These are phyloP conservation scores for Archocentrus centrarchus DNA, from an alignment of 2,113 vertebrate species.

Conservation along the genomic window DNA sequence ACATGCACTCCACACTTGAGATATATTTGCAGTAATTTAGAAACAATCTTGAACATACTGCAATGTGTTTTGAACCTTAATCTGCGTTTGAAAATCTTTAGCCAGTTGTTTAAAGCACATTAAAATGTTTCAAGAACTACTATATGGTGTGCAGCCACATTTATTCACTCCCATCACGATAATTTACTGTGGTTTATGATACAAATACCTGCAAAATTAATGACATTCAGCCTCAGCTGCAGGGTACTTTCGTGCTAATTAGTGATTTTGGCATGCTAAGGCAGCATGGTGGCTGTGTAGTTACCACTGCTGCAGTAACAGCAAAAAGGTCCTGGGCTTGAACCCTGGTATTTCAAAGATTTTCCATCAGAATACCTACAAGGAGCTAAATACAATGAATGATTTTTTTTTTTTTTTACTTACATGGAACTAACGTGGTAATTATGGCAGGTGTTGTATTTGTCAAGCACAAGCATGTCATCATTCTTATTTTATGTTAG, in stretches of 20 bases:
- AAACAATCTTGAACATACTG: not conserved
- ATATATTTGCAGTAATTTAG: not conserved
- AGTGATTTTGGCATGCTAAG: slow-evolving; percentile 6
- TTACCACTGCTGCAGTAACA: not conserved
- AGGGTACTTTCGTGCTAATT: slow-evolving; percentile 11
- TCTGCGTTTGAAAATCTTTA: not conserved
- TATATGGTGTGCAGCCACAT: not conserved
- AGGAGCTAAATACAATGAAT: not conserved
- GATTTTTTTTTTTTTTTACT: not conserved
- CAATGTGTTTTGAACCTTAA: not conserved
- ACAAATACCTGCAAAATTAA: slow-evolving; percentile 20
- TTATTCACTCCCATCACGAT: not conserved
- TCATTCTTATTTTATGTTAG: not conserved
- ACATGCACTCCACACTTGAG: slow-evolving; percentile 6
- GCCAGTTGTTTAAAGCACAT: too few species aligned
- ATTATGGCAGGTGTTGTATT: not conserved
- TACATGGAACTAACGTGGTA: not conserved
- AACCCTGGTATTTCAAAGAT: not conserved
- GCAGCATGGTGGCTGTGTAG: not conserved
- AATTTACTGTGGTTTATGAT: slow-evolving; percentile 11
- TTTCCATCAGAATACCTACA: not conserved
- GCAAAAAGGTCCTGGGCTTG: not conserved
- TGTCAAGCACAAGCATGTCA: not conserved
- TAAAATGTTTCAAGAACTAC: too few species aligned
- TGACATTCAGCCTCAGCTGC: not conserved